Conservation (phyloP, 1,140 invertebrate species). For the Dendroctonus valens region DNA sequence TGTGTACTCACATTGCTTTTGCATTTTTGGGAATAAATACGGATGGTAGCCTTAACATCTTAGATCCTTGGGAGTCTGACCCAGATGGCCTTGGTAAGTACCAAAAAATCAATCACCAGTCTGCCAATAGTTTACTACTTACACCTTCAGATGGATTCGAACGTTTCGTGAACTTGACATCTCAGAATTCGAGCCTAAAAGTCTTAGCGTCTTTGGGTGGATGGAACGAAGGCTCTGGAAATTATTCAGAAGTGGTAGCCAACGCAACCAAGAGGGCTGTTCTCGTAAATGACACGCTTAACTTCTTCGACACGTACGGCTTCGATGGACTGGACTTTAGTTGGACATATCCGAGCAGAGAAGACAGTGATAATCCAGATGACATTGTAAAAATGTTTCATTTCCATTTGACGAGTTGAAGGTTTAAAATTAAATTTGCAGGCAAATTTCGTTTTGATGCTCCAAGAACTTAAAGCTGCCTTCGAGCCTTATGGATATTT, state of each 20-base stretch:
- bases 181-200: slow-evolving; percentile 62
- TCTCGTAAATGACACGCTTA: slow-evolving; percentile 45
- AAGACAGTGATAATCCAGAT: slow-evolving; percentile 31
- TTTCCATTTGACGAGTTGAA: no score
- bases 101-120: neutral
- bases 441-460: slow-evolving; percentile 37
- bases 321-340: slow-evolving; percentile 83
- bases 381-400: slow-evolving; percentile 14
- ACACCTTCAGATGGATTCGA: slow-evolving; percentile 48
- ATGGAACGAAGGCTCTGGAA: slow-evolving; percentile 66
- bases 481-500: slow-evolving; percentile 36
- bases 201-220: slow-evolving; percentile 72
- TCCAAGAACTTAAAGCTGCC: slow-evolving; percentile 38
- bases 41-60: slow-evolving; percentile 53
- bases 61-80: slow-evolving; percentile 65
- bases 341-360: slow-evolving; percentile 76
- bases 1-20: slow-evolving; percentile 72
- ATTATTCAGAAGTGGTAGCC: slow-evolving; percentile 56
- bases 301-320: slow-evolving; percentile 68
- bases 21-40: slow-evolving; percentile 61
- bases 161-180: slow-evolving; percentile 56
- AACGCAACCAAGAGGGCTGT: slow-evolving; percentile 33
- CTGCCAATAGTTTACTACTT: slow-evolving; percentile 1
- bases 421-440: slow-evolving; percentile 11
- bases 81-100: slow-evolving; percentile 30